Conservation (phyloP, 2,888 invertebrate genomes). For the Campoplex nolae region DNA sequence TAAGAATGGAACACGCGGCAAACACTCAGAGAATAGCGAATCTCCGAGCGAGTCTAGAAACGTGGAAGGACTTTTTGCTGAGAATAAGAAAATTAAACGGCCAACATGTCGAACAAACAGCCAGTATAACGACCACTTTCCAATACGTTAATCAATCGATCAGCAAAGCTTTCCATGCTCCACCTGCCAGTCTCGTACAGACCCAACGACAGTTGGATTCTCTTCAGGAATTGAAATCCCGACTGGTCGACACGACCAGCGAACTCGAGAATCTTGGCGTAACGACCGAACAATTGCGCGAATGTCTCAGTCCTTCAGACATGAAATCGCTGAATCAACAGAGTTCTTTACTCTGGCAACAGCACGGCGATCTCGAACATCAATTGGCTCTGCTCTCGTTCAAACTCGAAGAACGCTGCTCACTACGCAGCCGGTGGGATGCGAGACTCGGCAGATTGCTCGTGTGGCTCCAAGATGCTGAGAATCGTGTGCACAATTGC, state of each 20-base stretch:
- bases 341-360: constrained; percentile 92
- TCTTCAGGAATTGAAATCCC: constrained; percentile 87
- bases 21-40: constrained; percentile 92
- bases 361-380: constrained; percentile 92
- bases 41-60: constrained; percentile 91
- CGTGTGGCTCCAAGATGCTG: constrained; percentile 90
- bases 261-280: constrained; percentile 90
- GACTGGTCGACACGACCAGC: constrained; percentile 86
- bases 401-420: constrained; percentile 90
- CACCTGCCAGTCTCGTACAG: constrained; percentile 87
- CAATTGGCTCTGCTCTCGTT: constrained; percentile 90
- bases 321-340: constrained; percentile 92
- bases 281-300: constrained; percentile 93
- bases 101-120: constrained; percentile 88
- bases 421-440: constrained; percentile 90
- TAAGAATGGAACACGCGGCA: constrained; percentile 93
- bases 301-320: constrained; percentile 93
- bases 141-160: constrained; percentile 88
- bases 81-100: constrained; percentile 88
- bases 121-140: constrained; percentile 87
- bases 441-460: constrained; percentile 88
- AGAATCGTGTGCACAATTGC: constrained; percentile 85
- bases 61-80: constrained; percentile 91
- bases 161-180: constrained; percentile 86
- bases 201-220: constrained; percentile 88